Conservation (phyloP, 2,113 vertebrate species). For the Gymnogyps californianus region DNA sequence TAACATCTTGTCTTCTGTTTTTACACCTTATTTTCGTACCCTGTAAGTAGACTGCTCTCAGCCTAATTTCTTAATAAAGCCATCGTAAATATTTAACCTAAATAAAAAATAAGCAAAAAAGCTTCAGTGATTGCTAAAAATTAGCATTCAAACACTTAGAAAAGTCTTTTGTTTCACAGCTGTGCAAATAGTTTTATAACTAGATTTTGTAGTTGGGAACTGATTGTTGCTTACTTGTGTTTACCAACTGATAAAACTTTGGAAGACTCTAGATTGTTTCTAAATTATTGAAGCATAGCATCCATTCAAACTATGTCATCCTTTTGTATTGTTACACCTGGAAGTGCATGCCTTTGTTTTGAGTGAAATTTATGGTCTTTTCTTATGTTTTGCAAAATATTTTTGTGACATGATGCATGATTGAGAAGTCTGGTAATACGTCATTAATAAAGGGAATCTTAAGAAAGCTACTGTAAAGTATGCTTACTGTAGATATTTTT, state of each 20-base stretch:
- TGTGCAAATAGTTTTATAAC: not conserved
- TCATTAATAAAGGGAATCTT: not conserved
- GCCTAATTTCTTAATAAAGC: conserved; percentile 31
- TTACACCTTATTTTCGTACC: not conserved
- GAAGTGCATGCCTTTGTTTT: not conserved
- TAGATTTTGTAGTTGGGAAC: not conserved
- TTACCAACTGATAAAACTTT: not conserved
- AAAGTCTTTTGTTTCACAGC: not conserved
- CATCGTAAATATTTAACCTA: conserved; percentile 55
- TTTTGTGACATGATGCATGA: not conserved
- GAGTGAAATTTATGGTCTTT: not conserved
- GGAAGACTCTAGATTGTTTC: not conserved
- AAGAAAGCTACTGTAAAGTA: not conserved
- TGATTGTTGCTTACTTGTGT: not conserved
- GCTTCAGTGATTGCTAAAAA: not conserved
- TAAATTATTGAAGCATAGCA: not conserved
- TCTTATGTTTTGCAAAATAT: not conserved
- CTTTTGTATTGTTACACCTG: not conserved
- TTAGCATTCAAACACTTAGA: not conserved
- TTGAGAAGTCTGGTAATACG: not conserved
- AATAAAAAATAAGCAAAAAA: not conserved
- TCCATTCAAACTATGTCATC: not conserved
- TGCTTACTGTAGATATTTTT: not conserved
- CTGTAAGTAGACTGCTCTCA: not conserved
- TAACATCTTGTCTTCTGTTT: not conserved